These are phyloP conservation scores for Trilocha varians DNA, from an alignment of 2,888 invertebrate genomes.

Conservation along the genomic window DNA sequence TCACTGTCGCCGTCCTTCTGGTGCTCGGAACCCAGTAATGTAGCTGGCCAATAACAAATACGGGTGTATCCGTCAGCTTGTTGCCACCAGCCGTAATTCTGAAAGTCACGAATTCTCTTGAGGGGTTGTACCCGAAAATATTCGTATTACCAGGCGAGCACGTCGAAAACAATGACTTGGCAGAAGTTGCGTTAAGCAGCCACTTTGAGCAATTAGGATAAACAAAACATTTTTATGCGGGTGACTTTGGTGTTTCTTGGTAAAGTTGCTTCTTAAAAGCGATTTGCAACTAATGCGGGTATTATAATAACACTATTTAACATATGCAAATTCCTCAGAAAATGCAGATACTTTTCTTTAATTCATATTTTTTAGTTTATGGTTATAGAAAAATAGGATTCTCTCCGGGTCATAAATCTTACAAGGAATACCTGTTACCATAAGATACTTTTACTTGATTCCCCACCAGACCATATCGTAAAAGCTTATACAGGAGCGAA, in stretches of 20 bases:
- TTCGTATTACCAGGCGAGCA: conserved; percentile 52
- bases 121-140: conserved; percentile 51
- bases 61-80: conserved; percentile 25
- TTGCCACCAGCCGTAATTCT: conserved; percentile 35
- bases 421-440: too few species aligned
- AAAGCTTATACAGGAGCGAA: too few species aligned
- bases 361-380: too few species aligned
- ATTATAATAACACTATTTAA: too few species aligned
- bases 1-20: background rate
- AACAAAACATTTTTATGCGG: conserved; percentile 69
- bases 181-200: conserved; percentile 59
- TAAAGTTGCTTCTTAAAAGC: conserved; percentile 15
- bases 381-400: too few species aligned
- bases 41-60: conserved; percentile 17
- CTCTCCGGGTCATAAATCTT: too few species aligned
- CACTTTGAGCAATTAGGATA: conserved; percentile 68
- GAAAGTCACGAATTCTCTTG: conserved; percentile 55
- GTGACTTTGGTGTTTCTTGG: conserved; percentile 26
- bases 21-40: conserved; percentile 1
- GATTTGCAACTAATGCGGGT: too few species aligned
- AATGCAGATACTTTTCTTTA: too few species aligned
- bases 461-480: too few species aligned
- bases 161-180: conserved; percentile 69
- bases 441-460: too few species aligned
- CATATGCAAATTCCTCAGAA: too few species aligned